Percentiles rank a stretch among this genome's conserved stretches.
These are phyloP conservation scores for Syndactyla subalaris DNA, from an alignment of 2,797 vertebrate species.

Conservation along the genomic window DNA sequence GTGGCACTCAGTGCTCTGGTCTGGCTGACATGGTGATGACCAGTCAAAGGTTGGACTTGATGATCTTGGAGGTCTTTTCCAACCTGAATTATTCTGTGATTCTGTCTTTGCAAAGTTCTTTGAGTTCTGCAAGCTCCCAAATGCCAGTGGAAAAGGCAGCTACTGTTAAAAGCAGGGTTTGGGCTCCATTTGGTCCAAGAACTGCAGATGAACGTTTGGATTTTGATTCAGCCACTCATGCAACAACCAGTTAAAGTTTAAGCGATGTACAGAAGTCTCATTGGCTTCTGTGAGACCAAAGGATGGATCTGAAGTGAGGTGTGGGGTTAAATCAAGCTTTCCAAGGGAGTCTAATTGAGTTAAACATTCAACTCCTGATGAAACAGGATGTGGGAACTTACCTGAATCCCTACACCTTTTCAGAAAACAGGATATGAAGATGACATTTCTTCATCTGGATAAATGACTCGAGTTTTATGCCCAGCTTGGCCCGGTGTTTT, in stretches of 20 bases:
- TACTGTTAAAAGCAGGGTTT: neutral
- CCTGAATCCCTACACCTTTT: neutral
- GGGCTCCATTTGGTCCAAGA: neutral
- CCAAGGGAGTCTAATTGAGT: neutral
- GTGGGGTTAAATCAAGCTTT: neutral
- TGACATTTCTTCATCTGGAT: neutral
- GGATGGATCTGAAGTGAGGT: neutral
- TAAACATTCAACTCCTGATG: neutral
- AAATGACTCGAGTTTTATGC: neutral
- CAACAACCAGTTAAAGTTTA: constrained; percentile 27
- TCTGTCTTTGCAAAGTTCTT: neutral
- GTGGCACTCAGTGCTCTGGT: neutral
- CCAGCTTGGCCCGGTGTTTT: neutral
- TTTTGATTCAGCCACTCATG: neutral
- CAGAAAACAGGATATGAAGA: neutral
- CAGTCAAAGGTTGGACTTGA: neutral
- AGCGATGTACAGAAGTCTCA: neutral
- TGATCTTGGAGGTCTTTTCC: neutral
- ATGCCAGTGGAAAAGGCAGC: neutral
- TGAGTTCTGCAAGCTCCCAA: neutral
- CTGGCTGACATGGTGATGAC: neutral
- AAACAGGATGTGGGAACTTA: neutral
- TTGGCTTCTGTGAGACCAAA: neutral
- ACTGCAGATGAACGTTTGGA: neutral
- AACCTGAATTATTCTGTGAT: neutral